Evolutionary conservation across 2,888 invertebrate species (phyloP).

Genomic region (Formica aserva): DNA sequence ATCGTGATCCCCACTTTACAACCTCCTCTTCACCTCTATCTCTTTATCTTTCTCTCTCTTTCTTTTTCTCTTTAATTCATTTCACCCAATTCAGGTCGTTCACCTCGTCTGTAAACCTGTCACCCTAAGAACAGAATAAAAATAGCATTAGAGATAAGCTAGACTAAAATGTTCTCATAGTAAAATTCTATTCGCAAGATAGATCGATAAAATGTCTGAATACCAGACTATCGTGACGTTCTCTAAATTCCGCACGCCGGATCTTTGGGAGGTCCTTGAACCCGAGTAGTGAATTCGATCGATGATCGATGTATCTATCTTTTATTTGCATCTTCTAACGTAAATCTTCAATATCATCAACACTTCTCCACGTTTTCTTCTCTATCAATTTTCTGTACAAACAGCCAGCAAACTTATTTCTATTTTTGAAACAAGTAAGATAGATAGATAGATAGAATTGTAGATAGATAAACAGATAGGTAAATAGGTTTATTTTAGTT

Average conservation of each 20-base stretch:
- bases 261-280: slow-evolving; percentile 24
- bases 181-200: slow-evolving; percentile 24
- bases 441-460: too few relatives aligned
- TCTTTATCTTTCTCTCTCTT: background rate
- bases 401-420: background rate
- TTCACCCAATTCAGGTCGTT: slow-evolving; percentile 42
- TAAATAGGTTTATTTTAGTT: too few relatives aligned
- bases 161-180: background rate
- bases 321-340: background rate
- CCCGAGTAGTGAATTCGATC: slow-evolving; percentile 34
- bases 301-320: slow-evolving; percentile 24
- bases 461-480: background rate
- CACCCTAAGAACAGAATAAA: background rate
- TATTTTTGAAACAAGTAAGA: too few relatives aligned
- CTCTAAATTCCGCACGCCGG: background rate
- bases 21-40: background rate
- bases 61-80: slow-evolving; percentile 28
- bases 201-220: slow-evolving; percentile 7
- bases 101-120: slow-evolving; percentile 29
- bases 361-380: background rate
- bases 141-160: slow-evolving; percentile 23
- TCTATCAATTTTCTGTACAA: background rate
- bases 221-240: background rate
- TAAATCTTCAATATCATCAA: background rate
- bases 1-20: background rate